phyloP scores from a whole-genome alignment of 1,140 invertebrate genomes.

The Tetramorium parvispinum region DNA sequence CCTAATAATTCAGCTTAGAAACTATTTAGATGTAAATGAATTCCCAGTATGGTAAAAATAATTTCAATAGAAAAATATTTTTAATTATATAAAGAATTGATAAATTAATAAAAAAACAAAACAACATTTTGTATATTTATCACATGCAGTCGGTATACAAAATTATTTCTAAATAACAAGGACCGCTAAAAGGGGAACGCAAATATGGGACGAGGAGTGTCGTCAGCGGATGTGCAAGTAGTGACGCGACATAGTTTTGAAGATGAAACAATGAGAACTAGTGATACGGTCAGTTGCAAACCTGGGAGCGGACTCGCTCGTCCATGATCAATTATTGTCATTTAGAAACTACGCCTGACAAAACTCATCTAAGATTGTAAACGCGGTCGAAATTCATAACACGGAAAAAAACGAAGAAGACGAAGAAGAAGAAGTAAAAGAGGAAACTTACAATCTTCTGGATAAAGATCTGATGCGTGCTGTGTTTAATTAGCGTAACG shows the following conservation, averaged over 20 bases:
- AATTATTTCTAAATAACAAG: slow-evolving; percentile 46
- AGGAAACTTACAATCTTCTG: slow-evolving; percentile 27
- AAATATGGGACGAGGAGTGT: slow-evolving; percentile 42
- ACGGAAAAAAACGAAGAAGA: neutral
- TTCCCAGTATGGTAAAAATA: neutral
- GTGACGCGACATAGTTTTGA: slow-evolving; percentile 36
- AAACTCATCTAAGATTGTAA: slow-evolving; percentile 31
- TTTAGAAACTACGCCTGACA: slow-evolving; percentile 44
- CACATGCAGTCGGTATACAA: neutral
- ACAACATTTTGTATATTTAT: neutral
- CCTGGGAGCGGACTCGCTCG: slow-evolving; percentile 71
- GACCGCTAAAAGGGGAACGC: slow-evolving; percentile 42
- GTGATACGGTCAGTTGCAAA: slow-evolving; percentile 69
- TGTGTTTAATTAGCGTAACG: slow-evolving; percentile 54
- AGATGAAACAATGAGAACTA: slow-evolving; percentile 70
- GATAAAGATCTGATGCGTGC: slow-evolving; percentile 43
- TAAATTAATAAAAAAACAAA: neutral
- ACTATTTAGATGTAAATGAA: slow-evolving; percentile 37
- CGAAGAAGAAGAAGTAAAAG: neutral
- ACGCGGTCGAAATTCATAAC: neutral
- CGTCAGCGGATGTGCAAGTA: slow-evolving; percentile 46
- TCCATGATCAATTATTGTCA: slow-evolving; percentile 69
- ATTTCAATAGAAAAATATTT: slow-evolving; percentile 9
- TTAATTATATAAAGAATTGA: neutral
- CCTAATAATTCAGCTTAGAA: neutral